phyloP scores from a whole-genome alignment of 2,113 vertebrate species.

The Hoplias malabaricus region DNA sequence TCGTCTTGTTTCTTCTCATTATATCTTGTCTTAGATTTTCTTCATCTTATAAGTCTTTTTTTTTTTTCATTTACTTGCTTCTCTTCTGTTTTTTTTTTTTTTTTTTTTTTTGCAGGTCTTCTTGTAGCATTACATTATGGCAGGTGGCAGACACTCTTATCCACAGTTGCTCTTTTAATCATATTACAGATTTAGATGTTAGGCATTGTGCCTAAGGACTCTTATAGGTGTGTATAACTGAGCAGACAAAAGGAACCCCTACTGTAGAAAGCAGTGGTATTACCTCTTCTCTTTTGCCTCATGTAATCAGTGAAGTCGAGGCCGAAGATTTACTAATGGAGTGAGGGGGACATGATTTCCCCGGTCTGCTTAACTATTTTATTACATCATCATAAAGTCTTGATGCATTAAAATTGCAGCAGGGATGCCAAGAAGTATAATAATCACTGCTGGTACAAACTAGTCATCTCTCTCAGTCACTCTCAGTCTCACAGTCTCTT shows the following conservation, averaged over 20 bases:
- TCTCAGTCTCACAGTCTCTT: neutral
- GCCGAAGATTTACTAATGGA: conserved; percentile 11
- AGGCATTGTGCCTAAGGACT: too few relatives aligned
- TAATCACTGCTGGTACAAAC: neutral
- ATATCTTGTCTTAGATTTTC: too few relatives aligned
- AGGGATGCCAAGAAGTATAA: neutral
- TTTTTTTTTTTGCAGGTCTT: neutral
- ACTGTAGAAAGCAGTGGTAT: too few relatives aligned
- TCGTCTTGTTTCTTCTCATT: too few relatives aligned
- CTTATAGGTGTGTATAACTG: too few relatives aligned
- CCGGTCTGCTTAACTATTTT: neutral
- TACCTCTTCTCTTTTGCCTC: neutral
- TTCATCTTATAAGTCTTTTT: neutral
- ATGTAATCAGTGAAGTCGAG: neutral
- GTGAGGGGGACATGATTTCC: neutral
- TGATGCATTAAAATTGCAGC: neutral
- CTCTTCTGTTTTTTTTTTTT: neutral
- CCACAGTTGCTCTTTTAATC: too few relatives aligned
- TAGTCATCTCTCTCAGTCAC: conserved; percentile 26
- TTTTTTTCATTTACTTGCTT: too few relatives aligned
- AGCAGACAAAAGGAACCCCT: too few relatives aligned
- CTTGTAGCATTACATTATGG: conserved; percentile 53
- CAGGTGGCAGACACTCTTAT: too few relatives aligned
- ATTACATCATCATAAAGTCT: neutral
- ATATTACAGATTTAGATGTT: too few relatives aligned